Base-by-base conservation (phyloP, 1,140 invertebrate genomes). In the Hyphantria cunea region DNA sequence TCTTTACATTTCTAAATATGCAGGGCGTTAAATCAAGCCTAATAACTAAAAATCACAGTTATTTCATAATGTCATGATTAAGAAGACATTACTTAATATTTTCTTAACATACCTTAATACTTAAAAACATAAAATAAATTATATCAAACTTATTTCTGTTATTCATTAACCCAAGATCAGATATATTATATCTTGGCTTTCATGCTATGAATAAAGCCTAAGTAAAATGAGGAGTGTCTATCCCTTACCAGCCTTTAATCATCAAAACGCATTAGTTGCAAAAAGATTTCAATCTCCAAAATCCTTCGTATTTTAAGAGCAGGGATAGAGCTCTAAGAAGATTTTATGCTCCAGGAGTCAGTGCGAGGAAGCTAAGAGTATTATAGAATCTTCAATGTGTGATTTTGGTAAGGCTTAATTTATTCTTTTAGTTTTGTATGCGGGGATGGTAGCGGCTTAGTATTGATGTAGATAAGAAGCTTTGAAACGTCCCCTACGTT, bases 271-370 rank as follows among this genome's bases (percentile, higher is more conserved):
- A 53, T 17, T 55, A 55, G 11, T 44, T 39, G 12, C 44, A 55
- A 55, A 55, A 55, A 55, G 42, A 55, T 45, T 55, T 47, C n/a
- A 55, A 55, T 55, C 42, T 47, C 6, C 17, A 47, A 47, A 55
- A 39, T 15, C 53, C 13, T 31, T 15, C 53, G 42, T 55, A 55
- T 45, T 55, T 47, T 34, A 47, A 47, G 42, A 44, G 37, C 52
- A 12, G 13, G 17, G 17, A 5, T 39, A 31, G 15, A 15, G 11
- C 42, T 31, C 25, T 55, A 55, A 55, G 53, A 34, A 45, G 53
- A 55, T 55, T 55, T 47, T 34, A 47, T 55, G 53, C 53, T 13
- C 45, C 53, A 17, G 12, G 12, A 4, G 42, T 44, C 44, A 14
- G 52, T 25, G 17, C 5, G 17, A 41, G 42, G 53, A 42, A 55